Evolutionary conservation across 2,797 vertebrate species (phyloP).

Genomic region (Periparus ater): DNA sequence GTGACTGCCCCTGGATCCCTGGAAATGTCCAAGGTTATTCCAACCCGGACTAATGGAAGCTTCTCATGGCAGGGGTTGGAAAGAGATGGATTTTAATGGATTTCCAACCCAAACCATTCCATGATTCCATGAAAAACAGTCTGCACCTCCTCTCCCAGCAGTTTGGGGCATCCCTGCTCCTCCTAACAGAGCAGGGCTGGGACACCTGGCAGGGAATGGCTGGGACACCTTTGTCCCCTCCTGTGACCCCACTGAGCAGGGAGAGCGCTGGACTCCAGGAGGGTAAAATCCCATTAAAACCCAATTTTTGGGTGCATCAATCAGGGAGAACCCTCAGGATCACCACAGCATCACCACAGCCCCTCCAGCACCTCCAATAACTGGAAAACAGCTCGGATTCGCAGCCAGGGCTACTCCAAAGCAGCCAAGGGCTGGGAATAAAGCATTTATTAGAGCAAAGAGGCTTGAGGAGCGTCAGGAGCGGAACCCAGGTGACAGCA

Average conservation of each 20-base stretch:
- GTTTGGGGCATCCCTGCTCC: neutral
- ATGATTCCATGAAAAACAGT: neutral
- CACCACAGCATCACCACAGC: neutral
- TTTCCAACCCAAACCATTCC: neutral
- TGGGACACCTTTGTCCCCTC: neutral
- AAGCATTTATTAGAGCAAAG: neutral
- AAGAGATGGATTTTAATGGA: neutral
- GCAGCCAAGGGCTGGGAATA: neutral
- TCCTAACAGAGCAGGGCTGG: neutral
- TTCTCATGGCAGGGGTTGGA: neutral
- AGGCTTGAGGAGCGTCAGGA: neutral
- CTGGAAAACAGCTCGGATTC: fast-evolving
- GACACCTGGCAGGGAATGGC: neutral
- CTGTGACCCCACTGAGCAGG: neutral
- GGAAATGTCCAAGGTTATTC: neutral
- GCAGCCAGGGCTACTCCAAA: neutral
- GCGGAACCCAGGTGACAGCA: neutral
- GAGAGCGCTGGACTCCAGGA: fast-evolving
- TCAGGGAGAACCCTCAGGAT: neutral
- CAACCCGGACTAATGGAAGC: neutral
- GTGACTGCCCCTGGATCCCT: neutral
- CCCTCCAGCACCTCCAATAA: neutral
- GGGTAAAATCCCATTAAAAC: neutral
- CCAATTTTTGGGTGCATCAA: neutral
- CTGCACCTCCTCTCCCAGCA: neutral